Evolutionary conservation across 2,888 invertebrate genomes (phyloP), one percentile per base, ranked within the genome.

Genomic region (Hesperia comma): DNA sequence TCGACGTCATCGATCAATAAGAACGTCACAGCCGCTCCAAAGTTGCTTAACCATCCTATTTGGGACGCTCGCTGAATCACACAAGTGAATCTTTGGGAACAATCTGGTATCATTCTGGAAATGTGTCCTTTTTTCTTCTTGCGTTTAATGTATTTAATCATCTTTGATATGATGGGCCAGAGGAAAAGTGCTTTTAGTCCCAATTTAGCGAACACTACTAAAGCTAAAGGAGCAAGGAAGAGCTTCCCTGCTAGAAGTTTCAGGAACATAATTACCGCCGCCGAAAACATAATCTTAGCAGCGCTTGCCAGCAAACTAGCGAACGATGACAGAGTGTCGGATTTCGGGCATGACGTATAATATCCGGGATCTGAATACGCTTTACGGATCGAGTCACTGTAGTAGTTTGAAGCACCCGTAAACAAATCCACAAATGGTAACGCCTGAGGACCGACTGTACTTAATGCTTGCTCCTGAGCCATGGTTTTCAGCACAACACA

Each of bases 241-340:
- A 93, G 74, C 79, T 93, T 93, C 19, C 87, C 88, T 19, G 81
- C 84, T 46, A 92, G 72, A 61, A 92, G 73, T 77, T 93, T 93
- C 26, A 93, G 71, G 69, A 91, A 79, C 26, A 85, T 81, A 69
- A 93, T 90, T 57, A 87, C 80, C 51, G 90, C 87, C 32, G 84
- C 87, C 3, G 93, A 90, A 70, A 93, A 74, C 86, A 93, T 85
- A 63, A 93, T 92, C 77, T 93, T 93, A 6, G 92, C 91, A 43
- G 90, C 89, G 72, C 88, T 93, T 5, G 87, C 87, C 61, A 92
- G 72, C 63, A 91, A 77, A 73, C 85, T 91, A 5, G 92, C 92
- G 63, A 91, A 84, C 8, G 90, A 85, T 33, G 88, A 83, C 26
- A 91, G 79, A 2, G 84, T 81, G 70, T 92, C 91, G 8, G 84